phyloP scores from a whole-genome alignment of 2,888 invertebrate genomes.

The Melangyna quadrimaculata region DNA sequence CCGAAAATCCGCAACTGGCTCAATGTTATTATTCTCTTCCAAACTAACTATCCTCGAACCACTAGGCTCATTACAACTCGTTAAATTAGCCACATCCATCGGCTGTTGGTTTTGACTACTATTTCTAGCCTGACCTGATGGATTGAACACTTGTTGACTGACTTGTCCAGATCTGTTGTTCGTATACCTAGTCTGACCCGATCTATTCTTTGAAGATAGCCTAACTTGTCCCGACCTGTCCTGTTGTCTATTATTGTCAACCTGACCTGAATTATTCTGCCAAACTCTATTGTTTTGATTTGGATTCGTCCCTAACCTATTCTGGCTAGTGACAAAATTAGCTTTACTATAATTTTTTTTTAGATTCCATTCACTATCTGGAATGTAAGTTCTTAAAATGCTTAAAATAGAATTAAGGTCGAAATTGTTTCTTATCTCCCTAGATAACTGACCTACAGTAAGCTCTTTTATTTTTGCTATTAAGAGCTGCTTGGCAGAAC shows the following conservation, averaged over 20 bases:
- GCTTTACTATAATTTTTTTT: conserved; percentile 11
- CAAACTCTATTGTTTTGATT: conserved; percentile 1
- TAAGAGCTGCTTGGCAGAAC: no score
- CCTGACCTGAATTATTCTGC: not conserved
- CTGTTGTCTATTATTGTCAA: not conserved
- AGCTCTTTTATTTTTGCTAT: not conserved
- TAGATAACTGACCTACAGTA: not conserved
- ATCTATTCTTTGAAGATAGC: not conserved
- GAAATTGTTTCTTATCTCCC: not conserved
- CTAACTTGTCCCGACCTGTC: not conserved
- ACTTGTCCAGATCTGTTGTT: not conserved
- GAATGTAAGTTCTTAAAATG: conserved; percentile 16
- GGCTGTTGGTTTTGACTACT: not conserved
- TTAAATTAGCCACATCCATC: not conserved
- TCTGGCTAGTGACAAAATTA: conserved; percentile 3
- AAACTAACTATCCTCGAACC: not conserved
- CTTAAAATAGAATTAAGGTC: not conserved
- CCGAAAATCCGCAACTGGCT: conserved; percentile 3
- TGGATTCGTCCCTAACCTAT: not conserved
- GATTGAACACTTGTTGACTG: not conserved
- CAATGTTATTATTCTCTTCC: not conserved
- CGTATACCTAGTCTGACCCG: not conserved
- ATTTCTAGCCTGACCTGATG: not conserved
- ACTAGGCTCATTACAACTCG: not conserved
- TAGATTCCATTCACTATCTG: conserved; percentile 26